Conservation (phyloP, 2,888 invertebrate genomes). For the Clitarchus hookeri region DNA sequence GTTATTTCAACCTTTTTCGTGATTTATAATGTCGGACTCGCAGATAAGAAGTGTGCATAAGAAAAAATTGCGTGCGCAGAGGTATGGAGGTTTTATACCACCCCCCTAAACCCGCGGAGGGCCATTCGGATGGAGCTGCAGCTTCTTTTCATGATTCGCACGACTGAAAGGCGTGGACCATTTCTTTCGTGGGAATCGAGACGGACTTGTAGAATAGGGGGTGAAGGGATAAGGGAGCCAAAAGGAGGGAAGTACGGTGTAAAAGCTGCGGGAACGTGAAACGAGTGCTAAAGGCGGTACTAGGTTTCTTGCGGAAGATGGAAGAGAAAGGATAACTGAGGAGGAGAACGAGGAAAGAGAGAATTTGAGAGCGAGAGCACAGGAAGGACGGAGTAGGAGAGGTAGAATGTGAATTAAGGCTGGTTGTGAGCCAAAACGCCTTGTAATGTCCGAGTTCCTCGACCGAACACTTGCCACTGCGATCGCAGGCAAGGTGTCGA, state of each 20-base stretch:
- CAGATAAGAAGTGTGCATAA: slow-evolving; percentile 5
- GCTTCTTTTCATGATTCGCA: slow-evolving; percentile 1
- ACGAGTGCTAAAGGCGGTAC: neutral
- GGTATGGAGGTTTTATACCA: neutral
- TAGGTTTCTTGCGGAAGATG: neutral
- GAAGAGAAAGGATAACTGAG: neutral
- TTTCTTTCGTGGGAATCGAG: slow-evolving; percentile 7
- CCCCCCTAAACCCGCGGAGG: neutral
- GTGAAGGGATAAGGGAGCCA: neutral
- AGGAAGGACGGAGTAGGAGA: neutral
- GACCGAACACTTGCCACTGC: neutral
- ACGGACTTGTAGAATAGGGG: neutral
- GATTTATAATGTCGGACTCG: neutral
- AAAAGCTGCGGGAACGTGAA: slow-evolving; percentile 1
- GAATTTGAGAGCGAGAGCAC: neutral
- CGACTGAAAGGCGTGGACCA: neutral
- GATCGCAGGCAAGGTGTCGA: neutral
- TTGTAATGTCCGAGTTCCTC: neutral
- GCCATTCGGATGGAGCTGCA: neutral
- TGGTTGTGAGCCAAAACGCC: neutral
- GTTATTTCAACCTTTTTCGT: neutral
- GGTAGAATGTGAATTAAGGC: neutral
- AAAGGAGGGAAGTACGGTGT: slow-evolving; percentile 6
- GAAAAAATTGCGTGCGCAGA: slow-evolving; percentile 14
- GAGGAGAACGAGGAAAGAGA: neutral